Evolutionary conservation across 1,140 invertebrate genomes (phyloP).

Genomic region (Dolichoris vasculosae): DNA sequence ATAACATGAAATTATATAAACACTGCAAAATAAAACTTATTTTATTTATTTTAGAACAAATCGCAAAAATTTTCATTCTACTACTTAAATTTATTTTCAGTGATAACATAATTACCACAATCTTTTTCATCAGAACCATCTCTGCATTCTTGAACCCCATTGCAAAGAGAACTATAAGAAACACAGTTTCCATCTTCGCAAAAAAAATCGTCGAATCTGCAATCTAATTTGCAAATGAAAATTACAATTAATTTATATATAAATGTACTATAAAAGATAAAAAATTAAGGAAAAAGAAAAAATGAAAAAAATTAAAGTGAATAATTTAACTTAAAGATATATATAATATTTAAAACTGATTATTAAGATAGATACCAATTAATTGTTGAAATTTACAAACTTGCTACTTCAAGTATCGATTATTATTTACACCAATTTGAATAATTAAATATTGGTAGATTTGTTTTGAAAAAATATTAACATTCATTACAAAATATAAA

Average conservation of each 20-base stretch:
- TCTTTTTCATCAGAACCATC: constrained; percentile 83
- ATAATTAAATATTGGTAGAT: too few relatives aligned
- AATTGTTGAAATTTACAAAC: background rate
- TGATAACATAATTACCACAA: constrained; percentile 80
- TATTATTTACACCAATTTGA: too few relatives aligned
- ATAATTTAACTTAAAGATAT: background rate
- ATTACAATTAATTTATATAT: constrained; percentile 61
- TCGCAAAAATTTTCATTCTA: background rate
- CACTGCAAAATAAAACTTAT: background rate
- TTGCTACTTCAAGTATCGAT: too few relatives aligned
- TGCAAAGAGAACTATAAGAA: constrained; percentile 78
- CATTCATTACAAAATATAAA: too few relatives aligned
- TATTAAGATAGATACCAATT: background rate
- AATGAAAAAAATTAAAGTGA: background rate
- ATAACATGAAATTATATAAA: background rate
- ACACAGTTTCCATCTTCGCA: constrained; percentile 82
- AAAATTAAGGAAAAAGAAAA: background rate
- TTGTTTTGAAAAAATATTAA: too few relatives aligned
- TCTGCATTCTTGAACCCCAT: constrained; percentile 80
- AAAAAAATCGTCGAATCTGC: constrained; percentile 79
- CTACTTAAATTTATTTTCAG: background rate
- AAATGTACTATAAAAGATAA: background rate
- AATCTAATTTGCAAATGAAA: constrained; percentile 74
- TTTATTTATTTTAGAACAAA: background rate
- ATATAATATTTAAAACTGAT: background rate